These are phyloP conservation scores for Spizella passerina DNA, from an alignment of 2,797 vertebrate species.

Conservation along the genomic window DNA sequence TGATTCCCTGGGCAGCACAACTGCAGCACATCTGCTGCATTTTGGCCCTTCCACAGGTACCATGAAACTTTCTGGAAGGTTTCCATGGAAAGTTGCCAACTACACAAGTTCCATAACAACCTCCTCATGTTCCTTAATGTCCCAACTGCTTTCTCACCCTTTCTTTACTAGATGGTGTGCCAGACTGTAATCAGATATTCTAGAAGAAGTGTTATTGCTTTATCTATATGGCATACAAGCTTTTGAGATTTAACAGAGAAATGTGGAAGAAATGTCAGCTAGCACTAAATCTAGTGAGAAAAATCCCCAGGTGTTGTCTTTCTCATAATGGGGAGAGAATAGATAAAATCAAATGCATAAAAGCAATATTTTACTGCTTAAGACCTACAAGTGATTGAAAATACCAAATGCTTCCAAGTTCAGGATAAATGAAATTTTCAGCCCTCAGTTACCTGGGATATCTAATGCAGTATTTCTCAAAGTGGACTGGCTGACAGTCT, in stretches of 20 bases:
- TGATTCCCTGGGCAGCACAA: neutral
- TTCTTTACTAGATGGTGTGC: neutral
- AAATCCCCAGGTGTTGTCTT: neutral
- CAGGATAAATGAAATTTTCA: neutral
- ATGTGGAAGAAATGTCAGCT: neutral
- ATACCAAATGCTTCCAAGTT: neutral
- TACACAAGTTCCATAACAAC: neutral
- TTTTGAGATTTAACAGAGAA: neutral
- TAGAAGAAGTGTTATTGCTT: neutral
- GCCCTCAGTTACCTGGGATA: neutral
- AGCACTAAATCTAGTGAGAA: neutral
- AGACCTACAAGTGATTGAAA: neutral
- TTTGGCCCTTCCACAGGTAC: neutral
- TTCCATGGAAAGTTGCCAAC: neutral
- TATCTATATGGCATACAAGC: neutral
- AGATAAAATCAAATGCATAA: neutral
- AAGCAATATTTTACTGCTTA: neutral
- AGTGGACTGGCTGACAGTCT: constrained; percentile 47
- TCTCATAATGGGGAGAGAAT: neutral
- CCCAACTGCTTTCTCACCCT: constrained; percentile 20
- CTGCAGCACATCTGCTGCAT: neutral
- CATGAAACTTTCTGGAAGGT: neutral
- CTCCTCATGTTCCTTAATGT: neutral
- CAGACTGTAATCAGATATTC: neutral
- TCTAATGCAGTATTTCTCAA: neutral